These are phyloP conservation scores for Pelodytes ibericus DNA, from an alignment of 2,797 vertebrate species.

Conservation along the genomic window DNA sequence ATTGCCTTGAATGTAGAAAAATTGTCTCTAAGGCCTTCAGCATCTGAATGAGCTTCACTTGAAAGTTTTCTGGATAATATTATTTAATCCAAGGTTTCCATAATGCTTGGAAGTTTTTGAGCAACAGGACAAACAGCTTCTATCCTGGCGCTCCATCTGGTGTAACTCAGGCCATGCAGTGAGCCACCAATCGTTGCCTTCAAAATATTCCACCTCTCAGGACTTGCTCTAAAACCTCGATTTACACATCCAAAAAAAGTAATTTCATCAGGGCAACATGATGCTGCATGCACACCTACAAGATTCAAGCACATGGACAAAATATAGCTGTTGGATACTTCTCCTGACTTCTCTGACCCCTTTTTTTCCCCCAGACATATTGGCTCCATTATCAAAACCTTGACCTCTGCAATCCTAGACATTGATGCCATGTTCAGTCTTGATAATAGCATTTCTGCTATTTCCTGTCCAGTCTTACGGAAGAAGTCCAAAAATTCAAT, in stretches of 20 bases:
- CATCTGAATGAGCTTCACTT: neutral
- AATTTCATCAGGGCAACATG: neutral
- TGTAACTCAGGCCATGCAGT: conserved; percentile 10
- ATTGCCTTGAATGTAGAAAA: neutral
- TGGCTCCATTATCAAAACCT: conserved; percentile 3
- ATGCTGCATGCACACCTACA: conserved; percentile 24
- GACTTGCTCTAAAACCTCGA: neutral
- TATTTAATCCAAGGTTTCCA: conserved; percentile 3
- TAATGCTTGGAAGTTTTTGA: neutral
- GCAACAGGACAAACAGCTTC: conserved; percentile 13
- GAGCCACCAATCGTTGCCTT: neutral
- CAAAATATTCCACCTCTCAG: neutral
- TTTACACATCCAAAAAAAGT: conserved; percentile 22
- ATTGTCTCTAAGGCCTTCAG: neutral
- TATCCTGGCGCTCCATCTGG: conserved; percentile 10
- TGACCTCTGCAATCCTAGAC: conserved; percentile 28
- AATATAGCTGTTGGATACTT: neutral
- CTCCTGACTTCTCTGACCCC: neutral
- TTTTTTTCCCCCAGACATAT: neutral
- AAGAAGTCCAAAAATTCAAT: conserved; percentile 10
- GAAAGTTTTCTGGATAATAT: neutral
- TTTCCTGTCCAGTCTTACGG: conserved; percentile 8
- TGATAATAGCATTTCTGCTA: neutral
- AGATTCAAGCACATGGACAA: conserved; percentile 7
- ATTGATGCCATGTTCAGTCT: conserved; percentile 21